Evolutionary conservation across 2,797 vertebrate species (phyloP), one percentile per base, ranked within the genome.

Genomic region (Chloroceryle amazona): DNA sequence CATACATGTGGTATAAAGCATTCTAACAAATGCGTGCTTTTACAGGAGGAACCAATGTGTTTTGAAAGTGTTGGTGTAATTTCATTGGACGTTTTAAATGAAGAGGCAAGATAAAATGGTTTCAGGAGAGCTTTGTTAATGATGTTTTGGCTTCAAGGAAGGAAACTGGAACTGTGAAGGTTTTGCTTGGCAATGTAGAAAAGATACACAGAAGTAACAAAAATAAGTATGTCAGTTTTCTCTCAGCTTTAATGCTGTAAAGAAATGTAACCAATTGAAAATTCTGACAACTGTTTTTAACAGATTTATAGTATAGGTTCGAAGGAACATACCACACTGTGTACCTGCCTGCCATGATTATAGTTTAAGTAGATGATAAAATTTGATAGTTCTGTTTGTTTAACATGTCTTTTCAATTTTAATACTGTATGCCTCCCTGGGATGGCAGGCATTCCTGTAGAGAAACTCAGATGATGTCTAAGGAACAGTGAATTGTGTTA

Each of bases 41-140:
- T 86, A 21, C 35, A 72, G 62, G 41, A 90, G 37, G 21, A 84
- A 52, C 81, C 78, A 51, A n/a, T 73, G 42, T 81, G 46, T 89
- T 91, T 79, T 72, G 66, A 58, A 89, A 89, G 33, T 73, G 25
- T 28, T 0, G 0, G 33, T 68, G 19, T 70, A 76, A 86, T 87
- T 94, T 89, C 26, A 65, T 62, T 42, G 28, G 79, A 78, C 28
- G 74, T 84, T 89, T 90, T 33, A 90, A 93, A 86, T 39, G 26
- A 91, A n/a, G 8, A 37, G 37, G 60, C 29, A 35, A 83, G 54
- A 49, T 51, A 41, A 94, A 90, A 75, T 71, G 21, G 10, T 73
- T 92, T 95, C 67, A 47, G 29, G 63, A 91, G 66, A 92, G 68
- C 42, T 68, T 89, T 67, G 19, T 71, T 92, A 42, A 51, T 26